A percentile compares a stretch with the other conserved stretches of the same genome.
These are phyloP conservation scores for Chaetops frenatus DNA, from an alignment of 2,113 vertebrate genomes.

Conservation along the genomic window DNA sequence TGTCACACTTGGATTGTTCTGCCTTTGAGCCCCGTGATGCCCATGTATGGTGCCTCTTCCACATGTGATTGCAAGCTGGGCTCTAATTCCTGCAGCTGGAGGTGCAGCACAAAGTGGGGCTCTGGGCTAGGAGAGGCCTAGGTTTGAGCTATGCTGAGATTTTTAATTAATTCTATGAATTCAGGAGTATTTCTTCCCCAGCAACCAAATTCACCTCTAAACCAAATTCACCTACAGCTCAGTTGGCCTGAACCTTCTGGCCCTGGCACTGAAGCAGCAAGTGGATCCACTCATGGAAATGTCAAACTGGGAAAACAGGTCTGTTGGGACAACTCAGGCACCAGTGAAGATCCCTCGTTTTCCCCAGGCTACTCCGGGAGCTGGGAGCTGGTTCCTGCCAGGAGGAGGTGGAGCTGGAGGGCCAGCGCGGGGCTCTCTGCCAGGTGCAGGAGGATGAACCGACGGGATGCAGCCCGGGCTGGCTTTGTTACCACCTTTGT, in stretches of 20 bases:
- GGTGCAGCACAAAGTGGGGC: neutral
- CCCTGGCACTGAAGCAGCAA: neutral
- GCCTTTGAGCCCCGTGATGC: neutral
- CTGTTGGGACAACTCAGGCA: neutral
- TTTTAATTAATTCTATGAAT: neutral
- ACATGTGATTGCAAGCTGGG: neutral
- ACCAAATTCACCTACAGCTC: neutral
- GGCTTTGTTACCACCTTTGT: neutral
- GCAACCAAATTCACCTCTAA: neutral
- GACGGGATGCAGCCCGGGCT: accelerated
- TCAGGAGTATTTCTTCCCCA: neutral
- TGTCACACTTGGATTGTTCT: accelerated
- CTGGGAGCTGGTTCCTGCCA: neutral
- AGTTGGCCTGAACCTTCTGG: neutral
- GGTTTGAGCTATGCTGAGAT: neutral
- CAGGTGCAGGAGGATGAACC: neutral
- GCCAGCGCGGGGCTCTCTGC: neutral
- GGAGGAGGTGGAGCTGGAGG: neutral
- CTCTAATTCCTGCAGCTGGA: neutral
- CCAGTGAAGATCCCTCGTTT: neutral
- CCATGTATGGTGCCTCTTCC: neutral
- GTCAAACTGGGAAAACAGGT: conserved; percentile 20
- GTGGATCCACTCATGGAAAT: neutral
- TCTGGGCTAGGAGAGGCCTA: neutral
- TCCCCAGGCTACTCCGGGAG: neutral